Conservation (phyloP, 2,113 vertebrate genomes). For the Corythornis cristatus region DNA sequence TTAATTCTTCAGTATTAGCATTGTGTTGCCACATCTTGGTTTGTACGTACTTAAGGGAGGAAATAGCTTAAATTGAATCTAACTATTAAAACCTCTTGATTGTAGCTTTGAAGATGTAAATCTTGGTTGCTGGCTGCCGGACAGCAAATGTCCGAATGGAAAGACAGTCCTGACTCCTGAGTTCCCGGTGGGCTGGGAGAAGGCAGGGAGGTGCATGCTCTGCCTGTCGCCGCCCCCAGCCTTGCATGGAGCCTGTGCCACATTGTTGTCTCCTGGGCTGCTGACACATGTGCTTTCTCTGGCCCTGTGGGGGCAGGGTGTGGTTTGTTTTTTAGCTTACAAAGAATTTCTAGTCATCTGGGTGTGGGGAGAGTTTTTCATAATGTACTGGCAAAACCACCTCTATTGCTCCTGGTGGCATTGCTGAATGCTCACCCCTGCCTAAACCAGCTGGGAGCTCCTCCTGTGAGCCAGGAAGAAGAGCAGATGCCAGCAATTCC, state of each 20-base stretch:
- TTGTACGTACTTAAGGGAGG: neutral
- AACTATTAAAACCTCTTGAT: neutral
- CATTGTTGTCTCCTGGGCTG: neutral
- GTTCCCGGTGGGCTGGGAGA: no score
- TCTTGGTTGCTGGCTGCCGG: neutral
- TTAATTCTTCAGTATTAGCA: slow-evolving; percentile 40
- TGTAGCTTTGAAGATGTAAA: slow-evolving; percentile 13
- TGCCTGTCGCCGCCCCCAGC: neutral
- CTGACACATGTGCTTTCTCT: slow-evolving; percentile 19
- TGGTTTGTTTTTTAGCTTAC: slow-evolving; percentile 40
- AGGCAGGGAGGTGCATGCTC: neutral
- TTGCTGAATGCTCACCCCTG: neutral
- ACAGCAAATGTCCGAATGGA: neutral
- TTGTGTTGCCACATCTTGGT: slow-evolving; percentile 24
- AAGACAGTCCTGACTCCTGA: neutral
- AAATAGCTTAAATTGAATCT: slow-evolving; percentile 3
- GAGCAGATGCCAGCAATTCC: neutral
- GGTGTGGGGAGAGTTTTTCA: slow-evolving; percentile 26
- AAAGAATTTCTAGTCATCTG: slow-evolving; percentile 33
- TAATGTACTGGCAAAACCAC: neutral
- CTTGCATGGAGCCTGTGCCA: neutral
- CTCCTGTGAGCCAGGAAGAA: neutral
- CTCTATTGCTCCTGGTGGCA: neutral
- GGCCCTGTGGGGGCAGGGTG: slow-evolving; percentile 33
- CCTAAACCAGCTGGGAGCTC: neutral